Evolutionary conservation across 1,140 invertebrate genomes (phyloP), one percentile per base, ranked within the genome.

Genomic region (Dysdera silvatica): DNA sequence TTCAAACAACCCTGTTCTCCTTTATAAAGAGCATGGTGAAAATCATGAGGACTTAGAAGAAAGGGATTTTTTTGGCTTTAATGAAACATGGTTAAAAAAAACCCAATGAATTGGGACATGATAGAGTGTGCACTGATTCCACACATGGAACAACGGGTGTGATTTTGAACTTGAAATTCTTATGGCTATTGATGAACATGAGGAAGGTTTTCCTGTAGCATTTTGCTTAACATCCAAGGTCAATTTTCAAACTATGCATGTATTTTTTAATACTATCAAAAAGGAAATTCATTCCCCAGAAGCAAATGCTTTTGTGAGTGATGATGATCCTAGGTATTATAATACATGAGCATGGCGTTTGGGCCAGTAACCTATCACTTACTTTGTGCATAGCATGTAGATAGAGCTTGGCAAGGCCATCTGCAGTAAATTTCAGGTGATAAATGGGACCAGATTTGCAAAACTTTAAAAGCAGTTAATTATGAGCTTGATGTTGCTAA

Each of bases 61-160:
- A n/a, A 26, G 52, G 18, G 26, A 48, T 32, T 57, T 64, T 57
- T 4, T 18, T 64, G 8, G 33, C 10, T 23, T 37, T 64, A 5
- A 49, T 47, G 41, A 64, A 4, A 3, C 20, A 37, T 5, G 45
- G 35, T 29, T 54, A 64, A 41, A 12, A 52, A n/a, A 35, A 40
- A 2, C 48, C 57, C 16, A 24, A 31, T 6, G n/a, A 41, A 48
- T 53, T 58, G n/a, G 55, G 55, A n/a, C 16, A 3, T 16, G 45
- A 65, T 40, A 32, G 47, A 20, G 41, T 65, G n/a, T 58, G 55
- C 20, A 31, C 59, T 12, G 48, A 59, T 48, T 58, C 56, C 7
- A 65, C 56, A 5, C 56, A 65, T 47, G 63, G 48, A 4, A 54
- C 48, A 5, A 52, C 45, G 26, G 51, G 29, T 6, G 54, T 45